Evolutionary conservation across 2,797 vertebrate genomes (phyloP).

Genomic region (Dicrostonyx torquatus): DNA sequence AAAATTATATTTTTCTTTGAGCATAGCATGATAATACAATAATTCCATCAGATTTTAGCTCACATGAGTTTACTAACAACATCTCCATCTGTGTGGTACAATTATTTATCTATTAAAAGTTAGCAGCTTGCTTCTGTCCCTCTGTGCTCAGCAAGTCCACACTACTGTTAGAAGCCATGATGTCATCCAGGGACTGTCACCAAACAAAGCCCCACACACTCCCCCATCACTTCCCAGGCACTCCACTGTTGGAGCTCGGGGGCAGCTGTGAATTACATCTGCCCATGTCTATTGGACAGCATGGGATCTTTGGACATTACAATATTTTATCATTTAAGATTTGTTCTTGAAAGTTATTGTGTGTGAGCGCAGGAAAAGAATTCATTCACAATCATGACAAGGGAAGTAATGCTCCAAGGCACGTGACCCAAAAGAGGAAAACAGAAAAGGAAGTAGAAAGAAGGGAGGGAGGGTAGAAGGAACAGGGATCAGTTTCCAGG

Average conservation of each 20-base stretch:
- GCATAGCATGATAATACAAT: not conserved
- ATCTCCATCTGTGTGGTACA: not conserved
- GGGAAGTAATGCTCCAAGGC: not conserved
- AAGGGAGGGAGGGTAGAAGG: not conserved
- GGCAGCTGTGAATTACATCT: not conserved
- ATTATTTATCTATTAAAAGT: not conserved
- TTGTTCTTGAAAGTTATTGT: not conserved
- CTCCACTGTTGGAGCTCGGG: not conserved
- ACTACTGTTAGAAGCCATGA: not conserved
- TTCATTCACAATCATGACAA: not conserved
- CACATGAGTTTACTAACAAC: not conserved
- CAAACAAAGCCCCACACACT: not conserved
- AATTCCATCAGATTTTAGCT: not conserved
- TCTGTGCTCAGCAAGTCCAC: not conserved
- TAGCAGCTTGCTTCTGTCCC: not conserved
- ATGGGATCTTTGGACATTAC: not conserved
- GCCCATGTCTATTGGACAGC: not conserved
- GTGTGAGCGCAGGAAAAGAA: not conserved
- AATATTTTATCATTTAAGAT: not conserved
- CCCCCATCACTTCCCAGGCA: no score
- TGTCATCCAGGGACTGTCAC: not conserved
- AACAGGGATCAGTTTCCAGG: not conserved
- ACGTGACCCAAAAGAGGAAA: not conserved
- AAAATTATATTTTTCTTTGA: not conserved
- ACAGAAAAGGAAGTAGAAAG: not conserved